These are phyloP conservation scores for Glyphotaelius pellucidus DNA, from an alignment of 2,888 invertebrate genomes.

Conservation along the genomic window DNA sequence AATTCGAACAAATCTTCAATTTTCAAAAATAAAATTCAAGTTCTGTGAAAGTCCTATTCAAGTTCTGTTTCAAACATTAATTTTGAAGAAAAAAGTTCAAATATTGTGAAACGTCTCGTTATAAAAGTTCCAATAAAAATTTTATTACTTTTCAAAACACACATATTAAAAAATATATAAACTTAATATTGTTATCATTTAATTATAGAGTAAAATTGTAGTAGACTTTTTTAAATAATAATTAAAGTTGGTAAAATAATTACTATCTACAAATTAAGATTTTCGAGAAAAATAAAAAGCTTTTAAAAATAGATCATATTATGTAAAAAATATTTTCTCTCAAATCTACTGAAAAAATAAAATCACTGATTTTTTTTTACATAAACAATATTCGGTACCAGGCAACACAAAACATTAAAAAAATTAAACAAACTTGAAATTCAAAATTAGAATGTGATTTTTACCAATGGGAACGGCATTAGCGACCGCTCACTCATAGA, in stretches of 20 bases:
- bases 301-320: neutral
- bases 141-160: too few relatives aligned
- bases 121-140: too few relatives aligned
- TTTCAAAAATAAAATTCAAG: too few relatives aligned
- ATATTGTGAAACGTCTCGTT: too few relatives aligned
- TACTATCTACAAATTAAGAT: neutral
- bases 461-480: conserved; percentile 77
- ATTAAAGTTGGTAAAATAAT: neutral
- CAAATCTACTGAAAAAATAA: neutral
- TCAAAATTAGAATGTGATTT: conserved; percentile 43
- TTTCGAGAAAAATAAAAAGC: neutral
- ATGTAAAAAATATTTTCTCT: neutral
- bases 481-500: conserved; percentile 77
- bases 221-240: neutral
- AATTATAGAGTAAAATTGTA: too few relatives aligned
- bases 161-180: too few relatives aligned
- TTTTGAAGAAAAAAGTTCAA: too few relatives aligned
- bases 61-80: too few relatives aligned
- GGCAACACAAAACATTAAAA: conserved; percentile 12
- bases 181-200: too few relatives aligned
- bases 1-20: too few relatives aligned
- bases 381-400: neutral
- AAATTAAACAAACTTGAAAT: neutral
- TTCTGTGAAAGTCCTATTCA: too few relatives aligned
- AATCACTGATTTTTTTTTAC: too few relatives aligned